Percentiles rank a stretch among this genome's conserved stretches.
These are phyloP conservation scores for Drosophila rufa DNA, from an alignment of 1,140 invertebrate genomes.

Conservation along the genomic window DNA sequence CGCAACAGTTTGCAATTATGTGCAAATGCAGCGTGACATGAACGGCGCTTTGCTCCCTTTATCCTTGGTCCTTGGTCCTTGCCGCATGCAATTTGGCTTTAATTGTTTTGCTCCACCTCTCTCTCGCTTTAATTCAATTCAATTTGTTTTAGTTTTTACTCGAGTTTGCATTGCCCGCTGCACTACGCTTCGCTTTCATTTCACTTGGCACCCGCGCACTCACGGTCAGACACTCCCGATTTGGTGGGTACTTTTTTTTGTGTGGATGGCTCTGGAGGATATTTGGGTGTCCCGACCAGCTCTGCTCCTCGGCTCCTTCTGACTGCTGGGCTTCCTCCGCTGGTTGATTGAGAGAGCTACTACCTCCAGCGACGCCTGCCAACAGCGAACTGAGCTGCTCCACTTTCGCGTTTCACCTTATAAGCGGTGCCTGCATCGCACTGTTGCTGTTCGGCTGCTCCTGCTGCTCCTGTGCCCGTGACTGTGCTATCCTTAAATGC, in stretches of 20 bases:
- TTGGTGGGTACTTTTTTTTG: conserved; percentile 4
- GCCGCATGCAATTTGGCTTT: conserved; percentile 49
- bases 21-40: conserved; percentile 61
- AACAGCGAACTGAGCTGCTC: conserved; percentile 82
- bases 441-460: conserved; percentile 27
- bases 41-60: conserved; percentile 1
- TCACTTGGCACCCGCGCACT: conserved; percentile 38
- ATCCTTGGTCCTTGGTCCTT: conserved; percentile 13
- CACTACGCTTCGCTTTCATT: conserved; percentile 24
- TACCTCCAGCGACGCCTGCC: conserved; percentile 77
- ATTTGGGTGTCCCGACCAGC: conserved; percentile 9
- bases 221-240: conserved; percentile 28
- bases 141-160: conserved; percentile 55
- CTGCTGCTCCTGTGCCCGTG: conserved; percentile 34
- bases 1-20: conserved; percentile 83
- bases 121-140: conserved; percentile 47
- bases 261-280: conserved; percentile 12
- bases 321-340: conserved; percentile 22
- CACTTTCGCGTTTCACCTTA: conserved; percentile 80
- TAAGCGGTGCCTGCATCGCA: conserved; percentile 54
- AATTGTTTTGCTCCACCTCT: conserved; percentile 54
- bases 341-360: conserved; percentile 43
- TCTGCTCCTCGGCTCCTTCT: conserved; percentile 25
- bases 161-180: conserved; percentile 26
- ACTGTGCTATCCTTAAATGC: conserved; percentile 67